Evolutionary conservation across 30 jellyfish, hydroid and myxozoan genomes (phyloP).

Genomic region (Morbakka virulenta): DNA sequence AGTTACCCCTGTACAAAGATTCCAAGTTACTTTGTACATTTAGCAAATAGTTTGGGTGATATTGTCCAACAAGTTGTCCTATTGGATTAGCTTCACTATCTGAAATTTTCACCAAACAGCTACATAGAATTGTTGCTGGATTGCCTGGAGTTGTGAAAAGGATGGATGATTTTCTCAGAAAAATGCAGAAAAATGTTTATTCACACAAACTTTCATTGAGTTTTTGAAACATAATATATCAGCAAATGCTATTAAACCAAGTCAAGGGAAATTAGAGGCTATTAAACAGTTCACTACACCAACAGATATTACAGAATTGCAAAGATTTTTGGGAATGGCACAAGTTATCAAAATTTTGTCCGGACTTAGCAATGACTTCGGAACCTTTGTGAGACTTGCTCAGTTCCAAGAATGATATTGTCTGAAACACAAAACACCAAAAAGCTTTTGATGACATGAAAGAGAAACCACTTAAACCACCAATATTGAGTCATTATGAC

Average conservation of each 20-base stretch:
- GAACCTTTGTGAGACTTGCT: slow-evolving; percentile 10
- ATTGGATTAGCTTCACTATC: no score
- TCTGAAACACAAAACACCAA: not conserved
- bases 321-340: slow-evolving; percentile 3
- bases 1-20: no score
- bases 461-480: not conserved
- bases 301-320: slow-evolving; percentile 13
- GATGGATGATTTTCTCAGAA: no score
- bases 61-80: no score
- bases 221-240: slow-evolving; percentile 29
- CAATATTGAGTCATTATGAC: slow-evolving; percentile 1
- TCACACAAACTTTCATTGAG: slow-evolving; percentile 1
- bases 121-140: no score
- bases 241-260: slow-evolving; percentile 16
- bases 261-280: slow-evolving; percentile 18
- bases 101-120: no score
- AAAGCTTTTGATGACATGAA: slow-evolving; percentile 1
- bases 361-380: no score
- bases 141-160: no score
- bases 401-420: not conserved
- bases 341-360: no score
- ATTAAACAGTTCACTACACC: slow-evolving; percentile 20
- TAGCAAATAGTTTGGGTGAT: no score
- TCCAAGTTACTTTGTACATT: no score
- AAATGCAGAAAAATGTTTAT: slow-evolving; percentile 19